Percentiles rank a stretch among this genome's conserved stretches.
These are phyloP conservation scores for Chelonus formosanus DNA, from an alignment of 2,888 invertebrate genomes.

Conservation along the genomic window DNA sequence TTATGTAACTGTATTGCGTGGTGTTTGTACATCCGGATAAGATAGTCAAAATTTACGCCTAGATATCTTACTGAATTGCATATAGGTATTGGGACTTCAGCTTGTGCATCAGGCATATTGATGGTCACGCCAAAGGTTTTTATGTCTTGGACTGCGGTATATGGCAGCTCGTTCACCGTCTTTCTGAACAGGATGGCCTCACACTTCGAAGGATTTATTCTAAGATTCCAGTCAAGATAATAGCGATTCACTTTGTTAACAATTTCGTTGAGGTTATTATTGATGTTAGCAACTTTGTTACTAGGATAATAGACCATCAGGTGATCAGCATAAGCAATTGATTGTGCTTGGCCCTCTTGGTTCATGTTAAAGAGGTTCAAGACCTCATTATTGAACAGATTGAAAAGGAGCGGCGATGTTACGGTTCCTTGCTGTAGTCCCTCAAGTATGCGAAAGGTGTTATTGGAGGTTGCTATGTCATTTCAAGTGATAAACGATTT, in stretches of 20 bases:
- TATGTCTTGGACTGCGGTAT: conserved; percentile 2
- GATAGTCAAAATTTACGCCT: conserved; percentile 36
- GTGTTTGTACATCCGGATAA: conserved; percentile 27
- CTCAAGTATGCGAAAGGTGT: conserved; percentile 20
- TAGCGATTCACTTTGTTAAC: conserved; percentile 20
- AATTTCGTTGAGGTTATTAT: conserved; percentile 12
- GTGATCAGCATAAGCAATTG: conserved; percentile 30
- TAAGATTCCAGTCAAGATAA: conserved; percentile 36
- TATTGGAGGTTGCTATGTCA: not conserved
- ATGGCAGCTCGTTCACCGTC: conserved; percentile 7
- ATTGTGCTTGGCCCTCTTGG: not conserved
- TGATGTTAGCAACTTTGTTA: conserved; percentile 5
- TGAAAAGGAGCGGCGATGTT: conserved; percentile 38
- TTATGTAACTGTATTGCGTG: not conserved
- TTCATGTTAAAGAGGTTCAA: conserved; percentile 37
- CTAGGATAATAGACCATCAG: conserved; percentile 19
- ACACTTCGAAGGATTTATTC: conserved; percentile 37
- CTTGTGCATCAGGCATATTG: not conserved
- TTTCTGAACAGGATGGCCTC: conserved; percentile 39
- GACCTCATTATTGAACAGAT: conserved; percentile 34
- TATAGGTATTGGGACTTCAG: conserved; percentile 26
- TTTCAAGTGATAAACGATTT: conserved; percentile 21
- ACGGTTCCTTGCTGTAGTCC: conserved; percentile 41
- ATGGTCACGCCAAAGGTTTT: conserved; percentile 17
- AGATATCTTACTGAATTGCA: conserved; percentile 39